Conservation (phyloP, 2,797 vertebrate species). For the Myotis myotis region DNA sequence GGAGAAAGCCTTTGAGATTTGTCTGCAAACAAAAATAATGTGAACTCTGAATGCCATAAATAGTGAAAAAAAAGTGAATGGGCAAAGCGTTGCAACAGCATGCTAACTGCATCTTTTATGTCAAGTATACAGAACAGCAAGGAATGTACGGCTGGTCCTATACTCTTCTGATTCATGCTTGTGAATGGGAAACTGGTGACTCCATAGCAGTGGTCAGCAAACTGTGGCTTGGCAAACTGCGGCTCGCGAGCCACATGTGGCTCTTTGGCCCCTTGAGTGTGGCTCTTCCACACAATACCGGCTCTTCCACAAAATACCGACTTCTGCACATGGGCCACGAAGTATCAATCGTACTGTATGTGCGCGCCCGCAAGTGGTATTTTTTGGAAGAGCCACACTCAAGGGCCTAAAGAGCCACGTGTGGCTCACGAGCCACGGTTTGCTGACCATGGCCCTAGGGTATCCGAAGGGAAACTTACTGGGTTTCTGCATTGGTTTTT, state of each 20-base stretch:
- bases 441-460: too few relatives aligned
- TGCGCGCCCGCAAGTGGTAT: too few relatives aligned
- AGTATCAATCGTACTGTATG: too few relatives aligned
- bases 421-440: too few relatives aligned
- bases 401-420: too few relatives aligned
- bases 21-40: background rate
- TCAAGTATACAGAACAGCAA: background rate
- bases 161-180: background rate
- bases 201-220: background rate
- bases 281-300: too few relatives aligned
- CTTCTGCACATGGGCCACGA: too few relatives aligned
- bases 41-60: background rate
- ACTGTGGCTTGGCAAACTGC: too few relatives aligned
- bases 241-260: too few relatives aligned
- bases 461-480: background rate
- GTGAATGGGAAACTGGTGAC: background rate
- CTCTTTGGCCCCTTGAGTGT: too few relatives aligned
- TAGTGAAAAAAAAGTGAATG: background rate
- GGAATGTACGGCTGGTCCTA: fast-evolving
- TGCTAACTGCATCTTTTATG: background rate
- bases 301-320: too few relatives aligned
- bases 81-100: background rate
- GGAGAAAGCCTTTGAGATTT: background rate
- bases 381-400: too few relatives aligned
- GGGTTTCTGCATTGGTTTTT: background rate